Base-by-base conservation (phyloP, 2,113 vertebrate species). In the Malurus cyaneus region DNA sequence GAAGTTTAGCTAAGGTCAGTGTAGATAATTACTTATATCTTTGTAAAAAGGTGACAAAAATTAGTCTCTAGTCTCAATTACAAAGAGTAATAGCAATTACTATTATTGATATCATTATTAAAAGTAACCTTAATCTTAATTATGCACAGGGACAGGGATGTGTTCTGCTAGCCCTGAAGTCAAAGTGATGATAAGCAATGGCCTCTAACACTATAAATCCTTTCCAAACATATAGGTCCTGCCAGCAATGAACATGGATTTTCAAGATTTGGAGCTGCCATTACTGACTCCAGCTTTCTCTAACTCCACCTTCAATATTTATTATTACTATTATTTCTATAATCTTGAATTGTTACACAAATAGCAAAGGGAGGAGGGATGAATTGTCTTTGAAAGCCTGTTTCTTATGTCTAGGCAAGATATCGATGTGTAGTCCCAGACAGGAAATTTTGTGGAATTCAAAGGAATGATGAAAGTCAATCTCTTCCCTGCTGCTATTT, bases 381-480 rank as follows among this genome's bases (percentile, higher is more conserved):
- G 3, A 66, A 74, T 86, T 96, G 82, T 56, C 92, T 96, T 46
- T 84, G 71, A 88, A 88, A 86, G 57, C 28, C 24, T 86, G 54
- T 28, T 62, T 88, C 89, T 96, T 86, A 86, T 57, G 85, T 78
- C 81, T 88, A 28, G 32, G 88, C 52, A 71, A 95, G 88, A 93
- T 93, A 95, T 18, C 83, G 67, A 92, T 78, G 72, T 52, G 32
- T 44, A 92, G 80, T 91, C 34, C 64, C 60, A 88, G 41, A 80
- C 69, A 94, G 82, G 69, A 96, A 94, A 94, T 88, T 83, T 92
- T 72, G 60, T 80, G 60, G 82, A 95, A 96, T 95, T 96, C 90
- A 92, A 92, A 95, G 60, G 36, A 74, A 86, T 64, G 86, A 93
- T 96, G 80, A 93, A 96, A 95, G 88, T 53, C 64, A 53, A 46